These are phyloP conservation scores for Theocolax elegans DNA, from an alignment of 1,140 invertebrate species.

Conservation along the genomic window DNA sequence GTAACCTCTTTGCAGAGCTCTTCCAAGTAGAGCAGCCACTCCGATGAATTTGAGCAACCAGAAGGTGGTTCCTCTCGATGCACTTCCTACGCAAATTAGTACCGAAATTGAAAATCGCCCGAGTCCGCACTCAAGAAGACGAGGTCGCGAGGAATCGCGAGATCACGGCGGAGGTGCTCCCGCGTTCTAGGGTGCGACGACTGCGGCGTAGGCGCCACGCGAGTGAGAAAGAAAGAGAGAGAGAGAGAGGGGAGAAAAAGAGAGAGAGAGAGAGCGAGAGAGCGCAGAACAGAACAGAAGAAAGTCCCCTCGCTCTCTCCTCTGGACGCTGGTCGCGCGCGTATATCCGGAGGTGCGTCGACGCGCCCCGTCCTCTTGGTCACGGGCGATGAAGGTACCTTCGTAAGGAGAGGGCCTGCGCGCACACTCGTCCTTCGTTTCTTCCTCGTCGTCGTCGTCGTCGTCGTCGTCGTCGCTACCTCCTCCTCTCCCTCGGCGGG, in stretches of 20 bases:
- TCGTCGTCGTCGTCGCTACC: not conserved
- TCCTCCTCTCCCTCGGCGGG: not conserved
- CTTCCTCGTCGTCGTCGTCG: not conserved
- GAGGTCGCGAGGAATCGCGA: not conserved
- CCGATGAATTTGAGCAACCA: no score
- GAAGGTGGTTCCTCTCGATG: no score
- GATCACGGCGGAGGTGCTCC: not conserved
- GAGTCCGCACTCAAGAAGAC: no score
- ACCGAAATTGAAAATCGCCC: no score
- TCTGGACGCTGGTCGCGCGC: not conserved
- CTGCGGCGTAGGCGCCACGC: not conserved
- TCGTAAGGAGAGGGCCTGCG: not conserved
- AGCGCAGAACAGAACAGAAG: constrained; percentile 19
- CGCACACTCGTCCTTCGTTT: not conserved
- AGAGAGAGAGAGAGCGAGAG: constrained; percentile 15
- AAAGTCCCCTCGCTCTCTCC: constrained; percentile 20
- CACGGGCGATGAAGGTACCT: not conserved
- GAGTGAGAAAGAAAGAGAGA: not conserved
- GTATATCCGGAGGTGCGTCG: not conserved
- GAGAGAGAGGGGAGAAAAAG: not conserved
- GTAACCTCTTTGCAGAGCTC: not conserved
- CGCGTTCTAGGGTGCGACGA: not conserved
- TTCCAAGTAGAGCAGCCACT: no score
- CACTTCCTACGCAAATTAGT: no score
- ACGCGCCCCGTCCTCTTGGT: not conserved